Conservation (phyloP, 2,888 invertebrate species). For the Megalurothrips usitatus region DNA sequence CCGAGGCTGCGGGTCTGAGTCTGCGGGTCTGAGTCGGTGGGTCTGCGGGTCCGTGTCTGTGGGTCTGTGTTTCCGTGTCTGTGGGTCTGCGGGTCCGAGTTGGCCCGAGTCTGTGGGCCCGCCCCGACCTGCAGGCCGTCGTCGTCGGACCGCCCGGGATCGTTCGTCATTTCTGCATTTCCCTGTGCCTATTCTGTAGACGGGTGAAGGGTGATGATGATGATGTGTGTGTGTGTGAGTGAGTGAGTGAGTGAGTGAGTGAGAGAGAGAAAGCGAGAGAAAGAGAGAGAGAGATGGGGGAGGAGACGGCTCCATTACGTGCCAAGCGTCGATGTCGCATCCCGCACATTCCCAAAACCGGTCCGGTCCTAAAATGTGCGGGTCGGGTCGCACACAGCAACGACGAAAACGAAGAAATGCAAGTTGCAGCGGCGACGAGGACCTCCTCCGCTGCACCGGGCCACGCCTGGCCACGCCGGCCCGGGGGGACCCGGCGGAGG, state of each 20-base stretch:
- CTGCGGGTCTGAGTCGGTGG: too few species aligned
- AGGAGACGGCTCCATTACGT: neutral
- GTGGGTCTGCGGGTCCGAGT: too few species aligned
- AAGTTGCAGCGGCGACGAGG: neutral
- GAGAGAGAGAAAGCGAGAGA: neutral
- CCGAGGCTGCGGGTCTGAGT: too few species aligned
- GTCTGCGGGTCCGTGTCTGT: too few species aligned
- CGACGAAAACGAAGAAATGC: slow-evolving; percentile 16
- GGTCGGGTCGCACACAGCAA: neutral
- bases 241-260: neutral
- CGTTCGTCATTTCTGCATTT: neutral
- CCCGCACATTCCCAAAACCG: slow-evolving; percentile 12
- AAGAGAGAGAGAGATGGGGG: neutral
- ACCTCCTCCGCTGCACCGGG: neutral
- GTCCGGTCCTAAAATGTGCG: neutral
- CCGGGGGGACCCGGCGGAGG: neutral
- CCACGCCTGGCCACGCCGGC: too few species aligned
- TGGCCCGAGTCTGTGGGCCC: too few species aligned
- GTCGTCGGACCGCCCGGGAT: neutral
- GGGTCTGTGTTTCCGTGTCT: too few species aligned
- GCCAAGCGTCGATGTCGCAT: slow-evolving; percentile 3
- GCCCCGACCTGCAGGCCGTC: too few species aligned
- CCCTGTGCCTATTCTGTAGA: too few species aligned
- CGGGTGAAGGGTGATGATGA: neutral
- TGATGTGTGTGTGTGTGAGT: neutral